Base-by-base conservation (phyloP, 2,113 vertebrate genomes). In the Clupea harengus region DNA sequence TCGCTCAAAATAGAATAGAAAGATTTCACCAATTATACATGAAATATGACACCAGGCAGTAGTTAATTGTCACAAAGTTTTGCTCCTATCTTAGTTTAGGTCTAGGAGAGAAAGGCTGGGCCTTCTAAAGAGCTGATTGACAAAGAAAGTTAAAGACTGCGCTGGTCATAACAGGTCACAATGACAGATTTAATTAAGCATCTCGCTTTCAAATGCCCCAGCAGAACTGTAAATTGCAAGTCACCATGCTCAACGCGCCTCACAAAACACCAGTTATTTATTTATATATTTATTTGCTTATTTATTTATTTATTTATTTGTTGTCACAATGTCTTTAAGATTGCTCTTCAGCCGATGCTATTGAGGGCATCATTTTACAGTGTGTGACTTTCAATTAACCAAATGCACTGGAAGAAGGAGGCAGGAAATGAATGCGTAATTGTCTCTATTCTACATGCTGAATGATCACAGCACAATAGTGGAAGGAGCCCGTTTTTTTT, bases 371-470 rank as follows among this genome's bases (percentile, higher is more conserved):
- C 87, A 88, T 88, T 91, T 91, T 88, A 91, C 90, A 89, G 85
- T 45, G 80, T 87, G 90, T 89, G 90, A 47, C 86, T 92, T 91
- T 87, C 89, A 91, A 88, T 91, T 91, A 81, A 90, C 85, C 89
- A 87, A 87, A 88, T 90, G 25, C 83, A 46, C 90, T 91, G 72
- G 85, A 45, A 81, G 86, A 86, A 81, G 80, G 85, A 15, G 87
- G 11, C 72, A 88, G 84, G 83, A 85, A 86, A 90, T 86, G 84
- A 89, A 90, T 85, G 92, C 93, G 93, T 93, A 94, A 94, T 94
- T 93, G 90, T 88, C 89, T 86, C 85, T 92, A 91, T 92, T 93
- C 89, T 88, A 90, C 90, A 92, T 90, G 89, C 90, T 84, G 90
- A 85, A 88, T 84, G 83, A 64, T 88, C 2, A 49, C 88, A 54